Base-by-base conservation (phyloP, 2,113 vertebrate genomes). In the Geococcyx californianus region DNA sequence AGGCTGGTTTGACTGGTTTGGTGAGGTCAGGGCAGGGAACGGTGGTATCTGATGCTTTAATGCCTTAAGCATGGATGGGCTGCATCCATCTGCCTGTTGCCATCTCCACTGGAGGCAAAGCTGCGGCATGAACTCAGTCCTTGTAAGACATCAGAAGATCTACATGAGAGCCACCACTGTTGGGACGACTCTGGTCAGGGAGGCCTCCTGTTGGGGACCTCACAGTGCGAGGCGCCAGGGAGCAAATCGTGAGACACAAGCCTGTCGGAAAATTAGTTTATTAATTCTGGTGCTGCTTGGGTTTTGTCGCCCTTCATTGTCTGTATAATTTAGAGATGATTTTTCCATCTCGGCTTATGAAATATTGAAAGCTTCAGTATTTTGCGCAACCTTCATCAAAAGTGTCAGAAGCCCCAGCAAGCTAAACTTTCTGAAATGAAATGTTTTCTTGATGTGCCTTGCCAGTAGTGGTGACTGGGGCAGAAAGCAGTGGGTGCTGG, bases 181-280 rank as follows among this genome's bases (percentile, higher is more conserved):
- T 4, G 0, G 63, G 83, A 33, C 0, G 0, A 5, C 59, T 51
- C n/a, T 0, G 0, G 40, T 72, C 0, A 0, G 67, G 72, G 29
- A 93, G 4, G 5, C 73, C 78, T 93, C 51, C 70, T 82, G 56
- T 70, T 79, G 83, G 67, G 60, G 91, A 83, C 89, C 75, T 54
- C 89, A 45, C 89, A 89, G 83, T 0, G 0, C 2, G 33, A 95
- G 91, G 79, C 11, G 5, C 86, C 7, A 0, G 25, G 85, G 78
- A 75, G 62, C 84, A 16, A 16, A 33, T 58, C 42, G 13, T 42
- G 60, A 40, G 70, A 63, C 2, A 5, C 47, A 36, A 92, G 79
- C 56, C 72, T 45, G 21, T 54, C 47, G 90, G 69, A 93, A 94
- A 94, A 81, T 74, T 85, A 84, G 77, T 84, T 70, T 2, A 49